Evolutionary conservation across 1,140 invertebrate genomes (phyloP).

Genomic region (Nasonia longicornis): DNA sequence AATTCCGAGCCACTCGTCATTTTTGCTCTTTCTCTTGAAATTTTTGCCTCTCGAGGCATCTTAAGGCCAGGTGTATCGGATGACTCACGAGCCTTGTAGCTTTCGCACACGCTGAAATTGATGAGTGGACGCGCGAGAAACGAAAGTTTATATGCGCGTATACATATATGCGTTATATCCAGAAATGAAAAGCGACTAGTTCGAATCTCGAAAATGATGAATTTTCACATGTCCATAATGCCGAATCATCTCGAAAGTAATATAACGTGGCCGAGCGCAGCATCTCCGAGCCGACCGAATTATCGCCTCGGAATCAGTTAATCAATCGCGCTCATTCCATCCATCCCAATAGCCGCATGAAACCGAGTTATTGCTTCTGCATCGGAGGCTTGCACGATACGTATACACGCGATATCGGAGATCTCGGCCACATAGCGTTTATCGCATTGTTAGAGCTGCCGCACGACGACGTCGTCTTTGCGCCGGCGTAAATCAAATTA

Average conservation of each 20-base stretch:
- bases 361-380: neutral
- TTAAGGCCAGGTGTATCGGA: neutral
- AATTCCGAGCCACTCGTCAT: neutral
- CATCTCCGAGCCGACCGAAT: no score
- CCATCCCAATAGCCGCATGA: neutral
- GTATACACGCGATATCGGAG: neutral
- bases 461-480: conserved; percentile 17
- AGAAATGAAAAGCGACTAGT: neutral
- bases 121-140: neutral
- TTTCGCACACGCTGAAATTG: neutral
- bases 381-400: neutral
- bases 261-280: no score
- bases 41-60: neutral
- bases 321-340: neutral
- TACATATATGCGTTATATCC: neutral
- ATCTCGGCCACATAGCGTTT: conserved; percentile 9
- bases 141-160: neutral
- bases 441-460: conserved; percentile 16
- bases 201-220: neutral
- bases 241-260: no score
- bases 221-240: neutral
- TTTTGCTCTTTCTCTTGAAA: neutral
- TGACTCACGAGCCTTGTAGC: neutral
- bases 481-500: conserved; percentile 56
- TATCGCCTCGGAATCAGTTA: neutral